Evolutionary conservation across 1,140 invertebrate genomes (phyloP).

Genomic region (Thalassaphorura encarpata): DNA sequence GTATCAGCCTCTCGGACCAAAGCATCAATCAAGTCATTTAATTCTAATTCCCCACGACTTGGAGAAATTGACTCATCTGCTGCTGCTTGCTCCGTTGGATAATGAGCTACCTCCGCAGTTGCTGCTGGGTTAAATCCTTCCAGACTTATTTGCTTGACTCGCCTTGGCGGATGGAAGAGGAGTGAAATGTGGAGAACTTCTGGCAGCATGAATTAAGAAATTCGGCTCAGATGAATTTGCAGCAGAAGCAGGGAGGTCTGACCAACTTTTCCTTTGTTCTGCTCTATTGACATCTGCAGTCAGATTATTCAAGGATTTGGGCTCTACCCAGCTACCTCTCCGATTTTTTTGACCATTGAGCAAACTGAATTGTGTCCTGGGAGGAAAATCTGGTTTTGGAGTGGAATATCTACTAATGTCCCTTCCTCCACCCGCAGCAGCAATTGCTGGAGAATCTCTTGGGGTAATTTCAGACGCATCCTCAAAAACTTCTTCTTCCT

Average conservation of each 20-base stretch:
- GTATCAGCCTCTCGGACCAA: constrained; percentile 25
- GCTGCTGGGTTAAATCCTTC: constrained; percentile 19
- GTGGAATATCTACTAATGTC: not conserved
- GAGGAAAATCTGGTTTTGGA: not conserved
- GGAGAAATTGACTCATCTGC: not conserved
- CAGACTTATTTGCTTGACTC: constrained; percentile 29
- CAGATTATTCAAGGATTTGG: not conserved
- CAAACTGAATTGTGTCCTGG: not conserved
- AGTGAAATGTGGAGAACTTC: too few relatives aligned
- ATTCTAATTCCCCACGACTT: constrained; percentile 16
- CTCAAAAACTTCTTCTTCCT: constrained; percentile 22
- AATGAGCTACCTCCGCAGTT: not conserved
- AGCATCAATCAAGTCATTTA: constrained; percentile 30
- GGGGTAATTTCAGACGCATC: constrained; percentile 1
- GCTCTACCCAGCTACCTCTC: constrained; percentile 24
- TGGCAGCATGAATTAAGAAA: too few relatives aligned
- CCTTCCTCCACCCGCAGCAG: not conserved
- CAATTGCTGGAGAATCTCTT: not conserved
- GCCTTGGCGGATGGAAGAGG: constrained; percentile 24
- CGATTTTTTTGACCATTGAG: constrained; percentile 15
- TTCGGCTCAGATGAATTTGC: too few relatives aligned
- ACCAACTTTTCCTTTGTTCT: constrained; percentile 18
- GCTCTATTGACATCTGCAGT: constrained; percentile 5
- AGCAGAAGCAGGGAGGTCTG: constrained; percentile 19
- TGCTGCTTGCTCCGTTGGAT: not conserved